These are phyloP conservation scores for Oryzias javanicus DNA, from an alignment of 2,113 vertebrate species.

Conservation along the genomic window DNA sequence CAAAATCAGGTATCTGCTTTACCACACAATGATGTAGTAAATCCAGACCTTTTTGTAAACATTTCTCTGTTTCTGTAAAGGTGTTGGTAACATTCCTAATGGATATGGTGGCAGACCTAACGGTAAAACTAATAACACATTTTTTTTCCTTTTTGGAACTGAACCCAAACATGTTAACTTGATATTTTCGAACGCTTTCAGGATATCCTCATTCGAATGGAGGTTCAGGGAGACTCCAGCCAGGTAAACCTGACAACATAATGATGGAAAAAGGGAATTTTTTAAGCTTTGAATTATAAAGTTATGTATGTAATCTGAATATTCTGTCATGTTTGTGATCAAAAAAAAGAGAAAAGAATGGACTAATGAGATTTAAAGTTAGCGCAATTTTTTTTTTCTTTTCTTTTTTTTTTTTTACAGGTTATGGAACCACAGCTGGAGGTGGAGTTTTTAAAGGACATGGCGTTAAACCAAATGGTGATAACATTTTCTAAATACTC, in stretches of 20 bases:
- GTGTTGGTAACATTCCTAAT: constrained; percentile 40
- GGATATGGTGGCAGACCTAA: constrained; percentile 45
- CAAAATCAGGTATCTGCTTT: constrained; percentile 45
- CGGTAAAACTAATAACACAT: constrained; percentile 19
- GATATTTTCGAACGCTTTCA: constrained; percentile 14
- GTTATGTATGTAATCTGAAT: too few relatives aligned
- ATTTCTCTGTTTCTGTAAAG: constrained; percentile 20
- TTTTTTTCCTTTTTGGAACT: neutral
- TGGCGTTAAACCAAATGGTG: constrained; percentile 42
- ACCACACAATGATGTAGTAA: neutral
- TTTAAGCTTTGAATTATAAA: too few relatives aligned
- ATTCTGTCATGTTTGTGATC: neutral
- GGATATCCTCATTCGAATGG: constrained; percentile 48
- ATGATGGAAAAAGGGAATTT: too few relatives aligned
- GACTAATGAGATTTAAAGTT: neutral
- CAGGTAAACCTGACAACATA: constrained; percentile 25
- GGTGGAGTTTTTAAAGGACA: constrained; percentile 34
- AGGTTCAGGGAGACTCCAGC: constrained; percentile 25
- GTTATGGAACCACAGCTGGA: constrained; percentile 34
- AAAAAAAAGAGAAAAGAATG: neutral
- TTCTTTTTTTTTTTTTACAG: too few relatives aligned
- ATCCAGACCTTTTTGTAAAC: neutral
- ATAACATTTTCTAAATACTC: neutral
- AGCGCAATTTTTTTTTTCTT: too few relatives aligned
- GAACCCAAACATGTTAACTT: neutral